phyloP scores from a whole-genome alignment of 2,797 vertebrate species.

The Semotilus atromaculatus region DNA sequence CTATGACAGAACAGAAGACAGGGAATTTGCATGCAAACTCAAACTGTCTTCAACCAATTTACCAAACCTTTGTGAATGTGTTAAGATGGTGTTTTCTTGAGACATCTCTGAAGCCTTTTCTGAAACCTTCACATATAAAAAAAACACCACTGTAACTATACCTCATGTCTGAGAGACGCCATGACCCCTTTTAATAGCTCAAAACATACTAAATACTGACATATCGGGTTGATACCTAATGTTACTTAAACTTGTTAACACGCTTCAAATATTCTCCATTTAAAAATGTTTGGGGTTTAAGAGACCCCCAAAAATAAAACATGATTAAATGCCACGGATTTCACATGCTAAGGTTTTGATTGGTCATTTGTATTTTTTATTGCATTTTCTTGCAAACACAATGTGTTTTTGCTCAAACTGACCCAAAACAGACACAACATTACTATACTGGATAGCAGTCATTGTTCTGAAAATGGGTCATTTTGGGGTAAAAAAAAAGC shows the following conservation, averaged over 20 bases:
- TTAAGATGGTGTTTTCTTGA: neutral
- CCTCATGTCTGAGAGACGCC: neutral
- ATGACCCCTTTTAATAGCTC: neutral
- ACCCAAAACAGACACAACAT: neutral
- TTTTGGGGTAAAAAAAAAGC: neutral
- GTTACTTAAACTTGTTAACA: neutral
- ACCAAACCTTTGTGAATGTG: neutral
- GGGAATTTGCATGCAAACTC: neutral
- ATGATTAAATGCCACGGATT: no score
- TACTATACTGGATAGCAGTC: neutral
- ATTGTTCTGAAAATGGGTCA: neutral
- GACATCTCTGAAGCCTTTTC: neutral
- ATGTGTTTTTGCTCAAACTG: neutral
- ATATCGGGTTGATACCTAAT: neutral
- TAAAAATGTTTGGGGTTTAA: neutral
- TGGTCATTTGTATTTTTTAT: neutral
- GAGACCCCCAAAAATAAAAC: neutral
- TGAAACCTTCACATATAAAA: neutral
- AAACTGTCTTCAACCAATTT: constrained; percentile 12
- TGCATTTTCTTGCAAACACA: neutral
- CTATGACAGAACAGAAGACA: constrained; percentile 22
- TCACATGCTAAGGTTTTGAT: neutral
- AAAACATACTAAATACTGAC: neutral
- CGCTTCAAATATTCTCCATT: neutral
- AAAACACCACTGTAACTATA: neutral